Base-by-base conservation (phyloP, 1,140 invertebrate species). In the Penaeus japonicus region DNA sequence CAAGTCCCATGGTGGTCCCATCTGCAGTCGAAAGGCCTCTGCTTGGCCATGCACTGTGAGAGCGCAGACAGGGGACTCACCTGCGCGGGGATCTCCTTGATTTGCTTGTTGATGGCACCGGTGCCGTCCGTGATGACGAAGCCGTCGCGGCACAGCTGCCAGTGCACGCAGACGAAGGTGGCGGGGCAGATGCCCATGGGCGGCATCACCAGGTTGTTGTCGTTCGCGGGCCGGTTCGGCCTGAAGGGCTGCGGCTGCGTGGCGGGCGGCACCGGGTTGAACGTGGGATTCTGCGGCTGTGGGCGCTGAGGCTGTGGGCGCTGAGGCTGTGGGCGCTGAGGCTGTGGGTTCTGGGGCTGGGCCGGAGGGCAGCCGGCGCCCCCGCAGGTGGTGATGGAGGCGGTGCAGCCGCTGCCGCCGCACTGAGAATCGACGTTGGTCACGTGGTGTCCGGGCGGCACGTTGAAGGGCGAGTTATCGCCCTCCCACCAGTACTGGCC, bases 401-500 rank as follows among this genome's bases (percentile, higher is more conserved):
- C 10, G 47, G 47, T 47, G 47, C 47, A 47, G 47, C 47, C 47
- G 47, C 10, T 12, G 47, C 47, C 47, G 10, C 47, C 47, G 47
- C 47, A 47, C 47, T 7, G 15, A 15, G 4, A 15, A 15, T 47
- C 47, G 0, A 47, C 47, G 47, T 15, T 47, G 10, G 47, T 47
- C 47, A 47, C 47, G 47, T 12, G 47, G 47, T 47, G 47, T 47
- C 47, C 55, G 27, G 80, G 54, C 17, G 18, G 39, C 30, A 22
- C 55, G 7, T 27, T 30, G 30, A 88, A 88, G 65, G 86, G 86
- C 4, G 47, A 59, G 24, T 83, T 22, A 1, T 73, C 35, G 18
- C 86, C 80, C 53, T 55, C 35, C 86, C 86, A 88, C 86, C 86
- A 88, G 86, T 88, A 88, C 18, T 59, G n/a, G 12, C 79, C 86